phyloP scores from a whole-genome alignment of 2,113 vertebrate species.

The Rana temporaria region DNA sequence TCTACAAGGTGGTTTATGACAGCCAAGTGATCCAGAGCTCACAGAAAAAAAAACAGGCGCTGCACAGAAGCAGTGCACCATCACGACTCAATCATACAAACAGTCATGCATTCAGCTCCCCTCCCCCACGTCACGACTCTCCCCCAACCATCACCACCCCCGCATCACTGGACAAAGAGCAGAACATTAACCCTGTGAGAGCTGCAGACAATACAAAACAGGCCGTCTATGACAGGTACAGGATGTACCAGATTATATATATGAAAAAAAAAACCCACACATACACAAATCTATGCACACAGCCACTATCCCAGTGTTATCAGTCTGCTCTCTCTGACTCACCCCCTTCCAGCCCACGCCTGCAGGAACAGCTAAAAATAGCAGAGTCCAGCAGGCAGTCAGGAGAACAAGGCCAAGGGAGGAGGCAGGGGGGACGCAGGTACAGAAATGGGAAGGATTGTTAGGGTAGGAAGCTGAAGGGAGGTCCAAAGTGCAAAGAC shows the following conservation, averaged over 20 bases:
- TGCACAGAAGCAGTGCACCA: slow-evolving; percentile 16
- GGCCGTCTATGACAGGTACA: neutral
- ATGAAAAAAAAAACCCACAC: neutral
- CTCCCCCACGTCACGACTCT: slow-evolving; percentile 49
- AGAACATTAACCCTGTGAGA: slow-evolving; percentile 53
- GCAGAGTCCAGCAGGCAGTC: slow-evolving; percentile 48
- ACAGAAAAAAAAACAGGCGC: neutral
- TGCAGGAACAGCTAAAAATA: slow-evolving; percentile 56
- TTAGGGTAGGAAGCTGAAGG: neutral
- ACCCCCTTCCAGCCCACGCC: slow-evolving; percentile 54
- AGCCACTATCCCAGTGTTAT: slow-evolving; percentile 34
- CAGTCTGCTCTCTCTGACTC: slow-evolving; percentile 48
- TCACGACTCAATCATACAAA: slow-evolving; percentile 50
- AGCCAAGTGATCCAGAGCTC: neutral
- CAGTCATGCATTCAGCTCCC: slow-evolving; percentile 29
- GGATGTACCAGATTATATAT: slow-evolving; percentile 3
- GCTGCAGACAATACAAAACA: slow-evolving; percentile 20
- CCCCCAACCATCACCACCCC: neutral
- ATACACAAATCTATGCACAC: neutral
- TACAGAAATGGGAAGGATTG: slow-evolving; percentile 6
- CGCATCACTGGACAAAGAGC: slow-evolving; percentile 56
- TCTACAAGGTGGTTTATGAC: too few species aligned
- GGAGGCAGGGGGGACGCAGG: neutral
- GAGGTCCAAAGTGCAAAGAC: neutral
- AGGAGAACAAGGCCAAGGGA: slow-evolving; percentile 40